Conservation (phyloP, 30 jellyfish, hydroid and myxozoan genomes). For the Pseudorhiza aurosa region DNA sequence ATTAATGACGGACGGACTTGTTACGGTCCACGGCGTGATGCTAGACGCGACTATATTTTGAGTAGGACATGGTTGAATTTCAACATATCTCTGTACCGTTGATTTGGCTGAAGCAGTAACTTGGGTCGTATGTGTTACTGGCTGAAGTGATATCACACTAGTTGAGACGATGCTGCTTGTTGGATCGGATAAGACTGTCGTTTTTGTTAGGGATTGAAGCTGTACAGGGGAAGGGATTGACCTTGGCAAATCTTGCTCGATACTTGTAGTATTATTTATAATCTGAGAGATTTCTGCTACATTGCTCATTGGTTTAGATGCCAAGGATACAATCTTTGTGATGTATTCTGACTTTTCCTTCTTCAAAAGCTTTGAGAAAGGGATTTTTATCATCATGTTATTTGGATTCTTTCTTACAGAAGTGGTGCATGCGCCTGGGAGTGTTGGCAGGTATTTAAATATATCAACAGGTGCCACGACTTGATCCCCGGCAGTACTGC, state of each 20-base stretch:
- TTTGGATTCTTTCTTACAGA: background rate
- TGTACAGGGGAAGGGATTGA: background rate
- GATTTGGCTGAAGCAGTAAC: background rate
- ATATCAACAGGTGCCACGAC: conserved; percentile 5
- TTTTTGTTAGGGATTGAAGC: background rate
- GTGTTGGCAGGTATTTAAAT: conserved; percentile 27
- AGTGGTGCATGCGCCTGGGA: conserved; percentile 42
- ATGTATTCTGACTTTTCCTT: background rate
- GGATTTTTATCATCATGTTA: conserved; percentile 8
- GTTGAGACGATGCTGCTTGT: background rate
- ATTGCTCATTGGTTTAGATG: background rate
- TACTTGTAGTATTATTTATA: conserved; percentile 18
- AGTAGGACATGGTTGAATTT: conserved; percentile 20
- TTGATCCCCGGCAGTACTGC: no score
- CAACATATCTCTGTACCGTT: conserved; percentile 10
- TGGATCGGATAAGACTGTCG: background rate
- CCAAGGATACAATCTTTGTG: background rate
- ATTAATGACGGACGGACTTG: conserved; percentile 9
- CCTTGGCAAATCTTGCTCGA: background rate
- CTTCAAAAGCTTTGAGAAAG: conserved; percentile 10
- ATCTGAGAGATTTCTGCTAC: conserved; percentile 30
- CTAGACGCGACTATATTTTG: background rate
- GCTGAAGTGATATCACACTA: background rate
- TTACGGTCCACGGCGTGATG: background rate
- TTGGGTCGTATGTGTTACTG: background rate